These are phyloP conservation scores for Hypotaenidia okinawae DNA, from an alignment of 2,797 vertebrate species.

Conservation along the genomic window DNA sequence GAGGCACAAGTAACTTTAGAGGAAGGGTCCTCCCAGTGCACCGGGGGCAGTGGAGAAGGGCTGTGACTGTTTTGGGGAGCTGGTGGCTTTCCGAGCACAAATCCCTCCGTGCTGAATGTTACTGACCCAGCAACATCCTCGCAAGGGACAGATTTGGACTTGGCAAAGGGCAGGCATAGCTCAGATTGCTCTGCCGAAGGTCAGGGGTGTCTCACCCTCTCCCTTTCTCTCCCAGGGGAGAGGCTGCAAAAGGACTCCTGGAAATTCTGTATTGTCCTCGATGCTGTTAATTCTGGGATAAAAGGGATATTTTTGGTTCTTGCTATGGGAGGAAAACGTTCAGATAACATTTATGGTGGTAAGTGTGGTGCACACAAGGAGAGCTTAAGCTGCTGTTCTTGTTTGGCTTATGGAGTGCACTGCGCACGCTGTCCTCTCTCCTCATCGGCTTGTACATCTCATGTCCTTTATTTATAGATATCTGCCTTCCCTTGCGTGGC, in stretches of 20 bases:
- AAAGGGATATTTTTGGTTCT: neutral
- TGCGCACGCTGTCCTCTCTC: neutral
- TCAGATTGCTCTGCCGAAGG: conserved; percentile 24
- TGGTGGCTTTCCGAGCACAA: neutral
- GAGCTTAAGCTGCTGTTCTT: neutral
- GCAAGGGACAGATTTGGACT: conserved; percentile 9
- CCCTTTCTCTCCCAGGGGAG: neutral
- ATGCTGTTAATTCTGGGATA: neutral
- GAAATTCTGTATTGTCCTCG: neutral
- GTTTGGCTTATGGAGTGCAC: neutral
- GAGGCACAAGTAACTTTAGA: neutral
- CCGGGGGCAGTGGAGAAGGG: neutral
- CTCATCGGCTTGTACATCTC: neutral
- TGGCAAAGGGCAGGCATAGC: conserved; percentile 30
- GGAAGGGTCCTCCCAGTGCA: neutral
- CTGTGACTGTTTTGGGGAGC: neutral
- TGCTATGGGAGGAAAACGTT: neutral
- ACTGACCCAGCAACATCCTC: neutral
- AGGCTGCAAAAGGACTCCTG: neutral
- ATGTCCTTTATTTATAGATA: neutral
- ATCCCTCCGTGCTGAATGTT: neutral
- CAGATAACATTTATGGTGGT: neutral
- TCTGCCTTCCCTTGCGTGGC: neutral
- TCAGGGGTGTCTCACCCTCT: neutral
- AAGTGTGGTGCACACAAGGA: neutral